Evolutionary conservation across 2,888 invertebrate species (phyloP).

Genomic region (Ecdyonurus torrentis): DNA sequence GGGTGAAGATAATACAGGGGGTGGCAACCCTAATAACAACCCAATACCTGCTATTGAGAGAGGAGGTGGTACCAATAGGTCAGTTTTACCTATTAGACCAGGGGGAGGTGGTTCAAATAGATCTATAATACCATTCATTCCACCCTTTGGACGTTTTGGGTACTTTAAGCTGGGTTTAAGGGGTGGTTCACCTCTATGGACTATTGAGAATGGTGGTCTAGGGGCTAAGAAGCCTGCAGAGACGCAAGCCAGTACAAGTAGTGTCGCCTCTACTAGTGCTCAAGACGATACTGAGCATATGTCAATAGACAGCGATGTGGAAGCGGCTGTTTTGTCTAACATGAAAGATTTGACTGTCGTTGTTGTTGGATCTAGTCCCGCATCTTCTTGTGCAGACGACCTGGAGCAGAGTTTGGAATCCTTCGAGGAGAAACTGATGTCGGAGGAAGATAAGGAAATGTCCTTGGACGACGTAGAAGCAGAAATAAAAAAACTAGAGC

Average conservation of each 20-base stretch:
- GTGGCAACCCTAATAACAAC: constrained; percentile 35
- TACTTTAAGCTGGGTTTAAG: constrained; percentile 39
- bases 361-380: constrained; percentile 23
- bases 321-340: not conserved
- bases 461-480: not conserved
- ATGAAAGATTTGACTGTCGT: constrained; percentile 19
- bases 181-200: constrained; percentile 22
- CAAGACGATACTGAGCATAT: not conserved
- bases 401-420: not conserved
- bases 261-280: not conserved
- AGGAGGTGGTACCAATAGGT: constrained; percentile 7
- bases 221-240: constrained; percentile 8
- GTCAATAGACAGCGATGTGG: not conserved
- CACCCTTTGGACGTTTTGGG: constrained; percentile 33
- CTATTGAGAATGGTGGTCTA: constrained; percentile 8
- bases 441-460: not conserved
- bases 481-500: constrained; percentile 5
- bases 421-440: not conserved
- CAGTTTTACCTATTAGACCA: constrained; percentile 11
- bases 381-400: not conserved
- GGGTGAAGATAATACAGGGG: constrained; percentile 16
- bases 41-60: constrained; percentile 26
- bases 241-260: constrained; percentile 1
- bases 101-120: constrained; percentile 33
- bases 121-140: constrained; percentile 11